Percentiles rank a stretch among this genome's conserved stretches.
phyloP scores from a whole-genome alignment of 2,797 vertebrate genomes.

The Microctenopoma lineatum region DNA sequence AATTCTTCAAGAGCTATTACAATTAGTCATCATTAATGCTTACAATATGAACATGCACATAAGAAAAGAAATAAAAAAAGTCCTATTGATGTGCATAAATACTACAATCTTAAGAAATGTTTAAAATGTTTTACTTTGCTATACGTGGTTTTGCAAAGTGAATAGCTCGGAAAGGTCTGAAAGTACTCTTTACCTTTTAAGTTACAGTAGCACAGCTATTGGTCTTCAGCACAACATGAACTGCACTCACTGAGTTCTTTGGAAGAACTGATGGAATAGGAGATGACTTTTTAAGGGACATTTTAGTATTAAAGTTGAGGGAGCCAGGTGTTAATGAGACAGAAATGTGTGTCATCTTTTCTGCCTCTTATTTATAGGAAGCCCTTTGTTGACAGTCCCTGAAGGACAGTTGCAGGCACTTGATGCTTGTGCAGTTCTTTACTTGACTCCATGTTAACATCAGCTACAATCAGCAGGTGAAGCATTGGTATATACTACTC shows the following conservation, averaged over 20 bases:
- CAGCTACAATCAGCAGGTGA: constrained; percentile 75
- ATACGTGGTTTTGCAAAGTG: no score
- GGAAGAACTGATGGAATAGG: not conserved
- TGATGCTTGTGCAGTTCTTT: constrained; percentile 74
- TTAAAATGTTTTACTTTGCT: no score
- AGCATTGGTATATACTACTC: constrained; percentile 38
- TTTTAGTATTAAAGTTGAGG: constrained; percentile 50
- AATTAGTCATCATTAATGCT: no score
- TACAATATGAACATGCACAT: no score
- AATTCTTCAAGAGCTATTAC: no score
- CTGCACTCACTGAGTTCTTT: constrained; percentile 12
- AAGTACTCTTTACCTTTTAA: constrained; percentile 4
- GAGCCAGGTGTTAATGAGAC: constrained; percentile 75
- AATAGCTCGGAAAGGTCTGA: not conserved
- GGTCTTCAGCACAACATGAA: constrained; percentile 5
- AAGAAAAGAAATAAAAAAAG: no score
- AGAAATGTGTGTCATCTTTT: constrained; percentile 68
- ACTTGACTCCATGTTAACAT: constrained; percentile 74
- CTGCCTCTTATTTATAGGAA: constrained; percentile 74
- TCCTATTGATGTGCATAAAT: no score
- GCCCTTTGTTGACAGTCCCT: constrained; percentile 72
- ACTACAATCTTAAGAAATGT: no score
- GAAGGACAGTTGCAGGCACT: constrained; percentile 73
- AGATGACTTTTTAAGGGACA: constrained; percentile 37
- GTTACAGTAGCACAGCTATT: not conserved